Conservation (phyloP, 2,113 vertebrate genomes). For the Apodemus speciosus region DNA sequence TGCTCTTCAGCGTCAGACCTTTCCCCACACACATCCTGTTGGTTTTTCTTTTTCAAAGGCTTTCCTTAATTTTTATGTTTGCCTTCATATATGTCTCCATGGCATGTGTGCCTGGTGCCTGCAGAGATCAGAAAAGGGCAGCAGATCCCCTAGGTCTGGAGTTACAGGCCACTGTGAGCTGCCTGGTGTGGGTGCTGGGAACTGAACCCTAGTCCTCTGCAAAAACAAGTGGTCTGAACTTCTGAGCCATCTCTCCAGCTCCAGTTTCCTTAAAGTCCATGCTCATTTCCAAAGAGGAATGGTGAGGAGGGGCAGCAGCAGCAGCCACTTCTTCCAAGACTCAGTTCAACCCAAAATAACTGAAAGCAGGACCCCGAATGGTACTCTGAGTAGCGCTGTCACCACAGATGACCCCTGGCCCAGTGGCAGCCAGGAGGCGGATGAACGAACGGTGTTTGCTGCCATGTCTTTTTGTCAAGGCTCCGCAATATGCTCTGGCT, state of each 20-base stretch:
- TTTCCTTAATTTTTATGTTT: neutral
- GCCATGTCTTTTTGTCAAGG: neutral
- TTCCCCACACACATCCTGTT: neutral
- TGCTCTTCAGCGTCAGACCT: neutral
- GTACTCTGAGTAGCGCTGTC: neutral
- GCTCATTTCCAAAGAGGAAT: neutral
- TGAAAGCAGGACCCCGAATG: neutral
- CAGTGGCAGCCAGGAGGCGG: neutral
- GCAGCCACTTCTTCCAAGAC: neutral
- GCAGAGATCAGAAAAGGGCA: neutral
- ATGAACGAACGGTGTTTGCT: neutral
- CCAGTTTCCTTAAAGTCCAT: neutral
- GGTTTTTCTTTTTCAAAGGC: neutral
- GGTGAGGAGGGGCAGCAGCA: neutral
- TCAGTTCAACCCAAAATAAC: neutral
- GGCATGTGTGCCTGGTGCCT: neutral
- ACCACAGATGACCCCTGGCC: neutral
- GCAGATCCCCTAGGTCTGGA: neutral
- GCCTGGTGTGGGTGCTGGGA: neutral
- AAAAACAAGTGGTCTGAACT: neutral
- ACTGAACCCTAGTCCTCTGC: neutral
- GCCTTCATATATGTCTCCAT: neutral
- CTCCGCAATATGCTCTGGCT: neutral
- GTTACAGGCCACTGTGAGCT: neutral
- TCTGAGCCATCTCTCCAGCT: neutral